Evolutionary conservation across 2,113 vertebrate genomes (phyloP), one percentile per base, ranked within the genome.

Genomic region (Nibea albiflora): DNA sequence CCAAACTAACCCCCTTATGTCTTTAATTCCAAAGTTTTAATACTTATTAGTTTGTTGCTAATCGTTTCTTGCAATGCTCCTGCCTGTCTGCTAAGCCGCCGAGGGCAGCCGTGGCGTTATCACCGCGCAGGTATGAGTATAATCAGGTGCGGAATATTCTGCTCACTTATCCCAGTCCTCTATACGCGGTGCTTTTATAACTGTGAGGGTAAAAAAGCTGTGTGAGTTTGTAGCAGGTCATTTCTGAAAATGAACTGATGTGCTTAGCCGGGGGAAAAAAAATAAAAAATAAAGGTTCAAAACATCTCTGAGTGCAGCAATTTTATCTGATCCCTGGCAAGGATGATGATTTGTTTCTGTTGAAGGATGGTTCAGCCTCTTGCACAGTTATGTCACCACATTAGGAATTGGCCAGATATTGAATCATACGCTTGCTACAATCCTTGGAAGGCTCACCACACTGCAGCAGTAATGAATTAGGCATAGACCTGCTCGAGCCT

Each of bases 361-460:
- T 75, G 82, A 73, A 70, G 66, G 71, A 61, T 57, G 75, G 70
- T 46, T 71, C 70, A 54, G 15, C 75, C 85, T 84, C 63, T 69
- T 62, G 75, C 58, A 60, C 20, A 44, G 44, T 76, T 84, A 60
- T 68, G 53, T 68, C 76, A 85, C 72, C 56, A 63, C 63, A 69
- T 66, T 74, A 78, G 78, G 8, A 65, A 52, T 69, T 73, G 50
- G 70, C 78, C 53, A 81, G 64, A 78, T 75, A 71, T 72, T 75
- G 64, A 81, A 75, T 81, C 78, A 71, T 57, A 63, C 73, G 19
- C 49, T 28, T 4, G 42, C 69, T 53, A 46, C 62, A 35, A 56
- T 70, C 53, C 57, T 68, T 64, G 24, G 20, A 70, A 69, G 62
- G 56, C 62, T 73, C 22, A 26, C 44, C 53, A 42, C 31, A 46